phyloP scores from a whole-genome alignment of 2,113 vertebrate species.

The Mus musculus region GRCm39 chr1:84258501-84259000 shows the following conservation, averaged over 20 bases:
- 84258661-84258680: background rate
- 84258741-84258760: background rate
- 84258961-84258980: background rate
- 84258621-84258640: too few species aligned
- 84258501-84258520: background rate
- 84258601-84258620: background rate
- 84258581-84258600: background rate
- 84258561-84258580: background rate
- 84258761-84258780: background rate
- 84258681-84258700: background rate
- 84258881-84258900: slow-evolving; percentile 20
- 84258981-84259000: slow-evolving; percentile 38
- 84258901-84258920: slow-evolving; percentile 45
- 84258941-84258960: background rate
- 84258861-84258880: slow-evolving; percentile 45
- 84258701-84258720: background rate
- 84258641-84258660: background rate
- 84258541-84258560: background rate
- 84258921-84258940: slow-evolving; percentile 53
- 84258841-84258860: background rate
- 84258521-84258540: fast-evolving
- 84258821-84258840: background rate
- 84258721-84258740: background rate
- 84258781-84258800: background rate
- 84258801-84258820: slow-evolving; percentile 6